phyloP scores from a whole-genome alignment of 2,888 invertebrate genomes.

The Aromia moschata region DNA sequence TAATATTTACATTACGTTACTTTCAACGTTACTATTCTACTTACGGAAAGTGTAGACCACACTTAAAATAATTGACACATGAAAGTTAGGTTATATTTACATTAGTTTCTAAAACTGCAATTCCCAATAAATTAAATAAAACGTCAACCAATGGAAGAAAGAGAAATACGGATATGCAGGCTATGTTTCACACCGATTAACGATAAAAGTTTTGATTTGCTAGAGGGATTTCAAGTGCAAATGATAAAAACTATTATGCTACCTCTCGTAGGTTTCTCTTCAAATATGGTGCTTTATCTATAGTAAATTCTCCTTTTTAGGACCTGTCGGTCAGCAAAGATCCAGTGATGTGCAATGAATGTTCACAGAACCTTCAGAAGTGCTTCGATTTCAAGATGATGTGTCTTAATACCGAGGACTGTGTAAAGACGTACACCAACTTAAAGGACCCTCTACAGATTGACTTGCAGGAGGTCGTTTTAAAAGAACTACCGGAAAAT shows the following conservation, averaged over 20 bases:
- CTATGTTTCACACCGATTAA: neutral
- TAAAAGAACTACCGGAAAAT: neutral
- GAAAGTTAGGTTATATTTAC: neutral
- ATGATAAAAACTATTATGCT: neutral
- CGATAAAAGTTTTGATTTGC: neutral
- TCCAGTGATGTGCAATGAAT: slow-evolving; percentile 1
- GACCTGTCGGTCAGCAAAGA: neutral
- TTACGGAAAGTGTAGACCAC: too few relatives aligned
- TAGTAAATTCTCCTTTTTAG: slow-evolving; percentile 1
- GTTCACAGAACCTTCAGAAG: neutral
- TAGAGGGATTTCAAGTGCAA: neutral
- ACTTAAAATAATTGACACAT: too few relatives aligned
- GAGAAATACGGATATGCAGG: neutral
- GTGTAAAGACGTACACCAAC: neutral
- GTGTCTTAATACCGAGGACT: neutral
- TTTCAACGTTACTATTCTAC: too few relatives aligned
- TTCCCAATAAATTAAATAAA: neutral
- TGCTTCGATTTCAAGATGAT: slow-evolving; percentile 11
- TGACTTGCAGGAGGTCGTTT: neutral
- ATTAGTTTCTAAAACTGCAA: neutral
- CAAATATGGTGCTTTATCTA: neutral
- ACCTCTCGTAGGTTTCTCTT: neutral
- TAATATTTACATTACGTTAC: too few relatives aligned
- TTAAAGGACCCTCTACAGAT: neutral
- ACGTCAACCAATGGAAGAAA: neutral